These are phyloP conservation scores for Omphaloscelis lunosa DNA, from an alignment of 2,888 invertebrate genomes.

Conservation along the genomic window DNA sequence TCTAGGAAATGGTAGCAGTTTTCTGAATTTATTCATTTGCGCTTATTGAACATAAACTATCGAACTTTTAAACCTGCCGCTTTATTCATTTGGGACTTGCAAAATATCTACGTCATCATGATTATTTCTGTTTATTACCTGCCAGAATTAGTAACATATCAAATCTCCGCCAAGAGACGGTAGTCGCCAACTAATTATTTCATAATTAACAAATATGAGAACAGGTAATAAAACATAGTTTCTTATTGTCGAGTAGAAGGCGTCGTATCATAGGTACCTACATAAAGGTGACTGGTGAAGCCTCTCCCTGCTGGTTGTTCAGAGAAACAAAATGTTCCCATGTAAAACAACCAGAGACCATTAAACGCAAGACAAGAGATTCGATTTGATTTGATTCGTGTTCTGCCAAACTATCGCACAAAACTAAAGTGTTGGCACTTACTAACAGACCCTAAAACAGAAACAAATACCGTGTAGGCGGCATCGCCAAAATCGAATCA, in stretches of 20 bases:
- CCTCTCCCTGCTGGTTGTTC: not conserved
- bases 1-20: not conserved
- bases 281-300: not conserved
- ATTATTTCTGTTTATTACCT: not conserved
- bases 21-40: not conserved
- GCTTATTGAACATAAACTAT: not conserved
- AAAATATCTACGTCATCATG: not conserved
- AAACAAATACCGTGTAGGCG: conserved; percentile 71
- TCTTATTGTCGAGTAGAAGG: no score
- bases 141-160: conserved; percentile 2
- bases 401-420: conserved; percentile 12
- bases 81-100: not conserved
- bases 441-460: conserved; percentile 21
- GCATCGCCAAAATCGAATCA: conserved; percentile 71
- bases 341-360: not conserved
- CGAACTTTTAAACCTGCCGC: not conserved
- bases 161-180: conserved; percentile 5
- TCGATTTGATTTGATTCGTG: not conserved
- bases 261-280: no score
- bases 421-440: not conserved
- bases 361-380: not conserved
- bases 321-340: not conserved
- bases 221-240: not conserved
- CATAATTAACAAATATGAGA: not conserved
- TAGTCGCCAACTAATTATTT: not conserved